Conservation (phyloP, 1,140 invertebrate species). For the Rhyacophila brunnea region DNA sequence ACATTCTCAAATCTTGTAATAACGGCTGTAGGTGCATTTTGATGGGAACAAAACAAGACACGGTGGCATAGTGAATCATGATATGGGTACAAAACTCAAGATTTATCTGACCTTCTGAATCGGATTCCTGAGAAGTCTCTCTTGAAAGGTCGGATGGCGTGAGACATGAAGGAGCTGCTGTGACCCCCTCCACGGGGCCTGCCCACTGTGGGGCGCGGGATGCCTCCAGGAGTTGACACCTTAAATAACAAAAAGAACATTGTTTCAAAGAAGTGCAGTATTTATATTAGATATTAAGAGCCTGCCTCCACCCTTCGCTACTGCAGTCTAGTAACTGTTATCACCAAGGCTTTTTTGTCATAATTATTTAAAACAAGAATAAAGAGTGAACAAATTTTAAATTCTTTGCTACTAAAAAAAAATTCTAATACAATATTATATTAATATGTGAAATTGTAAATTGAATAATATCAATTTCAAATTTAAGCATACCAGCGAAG, state of each 20-base stretch:
- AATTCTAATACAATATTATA: too few relatives aligned
- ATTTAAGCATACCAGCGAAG: neutral
- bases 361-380: too few relatives aligned
- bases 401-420: too few relatives aligned
- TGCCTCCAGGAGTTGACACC: slow-evolving; percentile 15
- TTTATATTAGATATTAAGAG: too few relatives aligned
- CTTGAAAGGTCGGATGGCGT: slow-evolving; percentile 47
- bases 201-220: slow-evolving; percentile 20
- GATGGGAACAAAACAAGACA: neutral
- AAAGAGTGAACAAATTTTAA: too few relatives aligned
- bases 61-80: neutral
- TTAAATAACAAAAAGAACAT: neutral
- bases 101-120: slow-evolving; percentile 49
- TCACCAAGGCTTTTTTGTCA: too few relatives aligned
- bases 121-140: slow-evolving; percentile 54
- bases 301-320: too few relatives aligned
- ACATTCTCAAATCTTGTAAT: neutral
- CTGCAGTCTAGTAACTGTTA: too few relatives aligned
- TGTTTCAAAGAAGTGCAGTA: too few relatives aligned
- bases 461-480: neutral
- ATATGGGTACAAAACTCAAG: too few relatives aligned
- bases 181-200: slow-evolving; percentile 37
- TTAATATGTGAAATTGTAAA: too few relatives aligned
- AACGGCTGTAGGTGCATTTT: too few relatives aligned
- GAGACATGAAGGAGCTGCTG: slow-evolving; percentile 41